A percentile compares a stretch with the other conserved stretches of the same genome.
phyloP scores from a whole-genome alignment of 2,888 invertebrate genomes.

The Aspidapion aeneum region DNA sequence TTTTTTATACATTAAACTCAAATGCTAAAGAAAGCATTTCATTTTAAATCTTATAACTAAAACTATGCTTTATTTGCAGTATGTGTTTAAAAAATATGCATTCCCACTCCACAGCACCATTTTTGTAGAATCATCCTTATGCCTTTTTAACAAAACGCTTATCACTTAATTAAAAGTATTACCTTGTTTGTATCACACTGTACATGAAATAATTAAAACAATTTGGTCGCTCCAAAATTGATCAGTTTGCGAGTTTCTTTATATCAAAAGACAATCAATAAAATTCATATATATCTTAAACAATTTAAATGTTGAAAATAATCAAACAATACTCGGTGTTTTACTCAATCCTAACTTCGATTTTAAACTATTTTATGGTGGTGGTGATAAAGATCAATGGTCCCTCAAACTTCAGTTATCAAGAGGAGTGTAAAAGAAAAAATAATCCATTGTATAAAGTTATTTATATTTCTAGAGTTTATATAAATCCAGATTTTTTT shows the following conservation, averaged over 20 bases:
- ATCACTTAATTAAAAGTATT: no score
- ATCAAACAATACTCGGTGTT: neutral
- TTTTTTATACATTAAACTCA: no score
- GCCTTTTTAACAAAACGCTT: no score
- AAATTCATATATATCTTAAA: neutral
- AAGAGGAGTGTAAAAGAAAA: constrained; percentile 17
- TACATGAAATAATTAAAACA: no score
- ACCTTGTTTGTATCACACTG: no score
- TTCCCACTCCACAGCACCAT: no score
- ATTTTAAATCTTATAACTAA: no score
- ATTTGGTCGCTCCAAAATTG: neutral
- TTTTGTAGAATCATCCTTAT: no score
- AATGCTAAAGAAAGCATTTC: no score
- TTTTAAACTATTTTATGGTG: constrained; percentile 55
- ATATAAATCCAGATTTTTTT: constrained; percentile 44
- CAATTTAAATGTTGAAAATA: neutral
- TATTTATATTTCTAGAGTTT: constrained; percentile 45
- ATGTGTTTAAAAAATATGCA: no score
- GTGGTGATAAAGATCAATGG: constrained; percentile 63
- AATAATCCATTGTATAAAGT: constrained; percentile 39
- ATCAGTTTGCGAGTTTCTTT: neutral
- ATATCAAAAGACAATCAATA: neutral
- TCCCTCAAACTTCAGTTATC: constrained; percentile 52
- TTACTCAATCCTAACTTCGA: neutral
- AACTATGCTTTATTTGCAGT: no score